phyloP scores from a whole-genome alignment of 2,888 invertebrate species.

The Trichopoda pennipes region DNA sequence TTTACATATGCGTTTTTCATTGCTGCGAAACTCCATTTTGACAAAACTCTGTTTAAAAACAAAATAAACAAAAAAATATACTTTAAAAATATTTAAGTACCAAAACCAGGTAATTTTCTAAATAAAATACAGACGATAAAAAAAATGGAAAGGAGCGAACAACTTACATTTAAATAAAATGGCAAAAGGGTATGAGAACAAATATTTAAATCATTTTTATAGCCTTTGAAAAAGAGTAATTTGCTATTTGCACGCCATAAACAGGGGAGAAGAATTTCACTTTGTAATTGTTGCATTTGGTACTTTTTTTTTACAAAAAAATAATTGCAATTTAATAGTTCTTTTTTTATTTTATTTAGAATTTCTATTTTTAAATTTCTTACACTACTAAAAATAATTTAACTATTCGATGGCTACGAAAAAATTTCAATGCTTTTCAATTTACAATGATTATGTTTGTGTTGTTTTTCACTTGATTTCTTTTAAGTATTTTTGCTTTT shows the following conservation, averaged over 20 bases:
- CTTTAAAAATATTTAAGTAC: too few relatives aligned
- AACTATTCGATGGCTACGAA: conserved; percentile 71
- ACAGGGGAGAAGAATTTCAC: background rate
- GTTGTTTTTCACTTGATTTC: conserved; percentile 22
- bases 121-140: too few relatives aligned
- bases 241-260: conserved; percentile 44
- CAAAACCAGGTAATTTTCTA: too few relatives aligned
- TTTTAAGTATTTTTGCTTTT: conserved; percentile 21
- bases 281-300: conserved; percentile 48
- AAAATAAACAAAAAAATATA: background rate
- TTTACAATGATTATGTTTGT: conserved; percentile 67
- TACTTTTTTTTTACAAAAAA: conserved; percentile 4
- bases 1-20: too few relatives aligned
- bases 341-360: conserved; percentile 38
- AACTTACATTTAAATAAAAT: conserved; percentile 15
- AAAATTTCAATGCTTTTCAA: conserved; percentile 68
- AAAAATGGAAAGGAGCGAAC: conserved; percentile 1
- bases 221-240: conserved; percentile 38
- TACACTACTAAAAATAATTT: conserved; percentile 67
- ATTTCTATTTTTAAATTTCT: conserved; percentile 40
- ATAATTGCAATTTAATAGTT: conserved; percentile 8
- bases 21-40: too few relatives aligned
- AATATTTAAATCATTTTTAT: conserved; percentile 5
- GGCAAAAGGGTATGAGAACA: background rate
- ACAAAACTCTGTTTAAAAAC: too few relatives aligned